Conservation (phyloP, 2,113 vertebrate genomes). For the Catagonus wagneri region DNA sequence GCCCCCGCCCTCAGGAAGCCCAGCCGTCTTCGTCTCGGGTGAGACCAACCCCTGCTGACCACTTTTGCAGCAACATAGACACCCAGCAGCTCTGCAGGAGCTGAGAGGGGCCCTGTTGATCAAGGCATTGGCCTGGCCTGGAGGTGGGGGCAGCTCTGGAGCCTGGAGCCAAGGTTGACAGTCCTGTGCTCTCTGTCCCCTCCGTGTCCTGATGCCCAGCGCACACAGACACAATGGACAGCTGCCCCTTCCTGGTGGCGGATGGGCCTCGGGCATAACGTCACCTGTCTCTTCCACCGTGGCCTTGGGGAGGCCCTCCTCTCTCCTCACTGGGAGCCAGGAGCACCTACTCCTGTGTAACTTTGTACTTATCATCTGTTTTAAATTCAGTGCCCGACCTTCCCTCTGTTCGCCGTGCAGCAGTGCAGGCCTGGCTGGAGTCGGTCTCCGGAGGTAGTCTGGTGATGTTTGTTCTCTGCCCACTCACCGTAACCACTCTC, state of each 20-base stretch:
- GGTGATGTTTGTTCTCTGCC: conserved; percentile 85
- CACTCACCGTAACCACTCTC: conserved; percentile 86
- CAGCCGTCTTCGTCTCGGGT: background rate
- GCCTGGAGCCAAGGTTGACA: rapidly evolving
- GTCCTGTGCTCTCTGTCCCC: background rate
- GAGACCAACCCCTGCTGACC: background rate
- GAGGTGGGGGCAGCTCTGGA: no score
- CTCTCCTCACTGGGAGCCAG: background rate
- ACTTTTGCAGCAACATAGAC: background rate
- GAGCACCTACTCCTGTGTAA: conserved; percentile 45
- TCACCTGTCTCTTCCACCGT: conserved; percentile 51
- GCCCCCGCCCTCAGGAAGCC: no score
- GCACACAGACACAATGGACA: rapidly evolving
- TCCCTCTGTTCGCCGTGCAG: conserved; percentile 94
- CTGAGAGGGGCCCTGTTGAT: background rate
- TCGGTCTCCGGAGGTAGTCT: conserved; percentile 98
- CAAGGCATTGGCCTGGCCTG: background rate
- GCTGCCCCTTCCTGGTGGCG: rapidly evolving
- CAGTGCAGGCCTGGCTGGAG: conserved; percentile 99
- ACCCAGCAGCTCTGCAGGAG: background rate
- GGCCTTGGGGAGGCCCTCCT: conserved; percentile 62
- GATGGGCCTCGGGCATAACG: background rate
- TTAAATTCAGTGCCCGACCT: conserved; percentile 94
- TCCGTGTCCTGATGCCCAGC: background rate
- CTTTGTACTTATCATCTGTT: conserved; percentile 86